Conservation (phyloP, 2,888 invertebrate genomes). For the Balanococcus diminutus region DNA sequence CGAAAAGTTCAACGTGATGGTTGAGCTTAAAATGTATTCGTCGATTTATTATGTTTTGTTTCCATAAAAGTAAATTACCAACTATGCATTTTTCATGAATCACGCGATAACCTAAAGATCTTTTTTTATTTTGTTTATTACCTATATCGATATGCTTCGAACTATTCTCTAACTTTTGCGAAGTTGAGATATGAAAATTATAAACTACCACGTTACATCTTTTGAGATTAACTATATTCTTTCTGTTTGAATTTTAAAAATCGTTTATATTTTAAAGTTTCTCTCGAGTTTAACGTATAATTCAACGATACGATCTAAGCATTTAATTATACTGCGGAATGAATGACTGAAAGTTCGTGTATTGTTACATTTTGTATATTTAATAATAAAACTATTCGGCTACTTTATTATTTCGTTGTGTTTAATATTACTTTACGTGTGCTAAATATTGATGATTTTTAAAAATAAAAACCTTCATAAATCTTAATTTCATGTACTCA, state of each 20-base stretch:
- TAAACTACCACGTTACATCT: not conserved
- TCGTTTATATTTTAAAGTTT: not conserved
- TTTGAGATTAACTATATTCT: not conserved
- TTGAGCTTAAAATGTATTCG: not conserved
- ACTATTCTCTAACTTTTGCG: not conserved
- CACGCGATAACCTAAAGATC: not conserved
- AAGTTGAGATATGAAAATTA: not conserved
- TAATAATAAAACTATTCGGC: not conserved
- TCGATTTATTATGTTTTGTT: not conserved
- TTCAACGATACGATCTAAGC: not conserved
- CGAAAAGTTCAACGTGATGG: not conserved
- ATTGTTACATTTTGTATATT: conserved; percentile 35
- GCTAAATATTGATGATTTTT: too few species aligned
- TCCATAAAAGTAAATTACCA: not conserved
- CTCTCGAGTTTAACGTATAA: not conserved
- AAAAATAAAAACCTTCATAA: too few species aligned
- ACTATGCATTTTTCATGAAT: not conserved
- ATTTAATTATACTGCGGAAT: not conserved
- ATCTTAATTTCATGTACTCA: too few species aligned
- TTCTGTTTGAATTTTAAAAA: not conserved
- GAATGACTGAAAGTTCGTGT: conserved; percentile 4
- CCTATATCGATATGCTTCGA: not conserved
- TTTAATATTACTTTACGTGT: not conserved
- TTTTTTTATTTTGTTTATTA: not conserved
- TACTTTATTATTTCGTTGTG: not conserved